These are phyloP conservation scores for Electrona antarctica DNA, from an alignment of 2,113 vertebrate species.

Conservation along the genomic window DNA sequence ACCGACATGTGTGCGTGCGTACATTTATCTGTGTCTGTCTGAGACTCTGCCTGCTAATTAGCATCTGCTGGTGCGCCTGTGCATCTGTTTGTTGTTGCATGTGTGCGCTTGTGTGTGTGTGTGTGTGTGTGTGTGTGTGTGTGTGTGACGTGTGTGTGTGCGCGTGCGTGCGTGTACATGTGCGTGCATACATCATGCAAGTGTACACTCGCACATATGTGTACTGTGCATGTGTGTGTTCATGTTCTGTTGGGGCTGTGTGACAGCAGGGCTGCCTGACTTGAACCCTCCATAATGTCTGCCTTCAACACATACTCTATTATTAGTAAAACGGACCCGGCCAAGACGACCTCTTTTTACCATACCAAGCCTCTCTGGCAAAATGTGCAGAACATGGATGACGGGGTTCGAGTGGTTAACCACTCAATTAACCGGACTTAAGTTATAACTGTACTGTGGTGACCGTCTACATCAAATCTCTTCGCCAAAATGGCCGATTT, in stretches of 20 bases:
- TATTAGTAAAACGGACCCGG: too few relatives aligned
- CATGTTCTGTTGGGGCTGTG: background rate
- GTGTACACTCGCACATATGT: background rate
- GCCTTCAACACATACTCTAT: constrained; percentile 11
- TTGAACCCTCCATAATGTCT: background rate
- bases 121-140: background rate
- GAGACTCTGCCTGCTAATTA: background rate
- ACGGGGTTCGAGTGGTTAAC: too few relatives aligned
- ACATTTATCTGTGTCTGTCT: background rate
- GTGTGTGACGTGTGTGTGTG: background rate
- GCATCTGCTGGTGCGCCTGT: too few relatives aligned
- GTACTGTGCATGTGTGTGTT: background rate
- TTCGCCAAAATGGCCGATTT: too few relatives aligned
- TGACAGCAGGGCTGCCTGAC: constrained; percentile 13
- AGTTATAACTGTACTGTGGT: too few relatives aligned
- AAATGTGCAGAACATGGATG: too few relatives aligned
- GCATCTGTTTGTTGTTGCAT: too few relatives aligned
- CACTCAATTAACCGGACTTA: too few relatives aligned
- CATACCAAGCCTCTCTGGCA: too few relatives aligned
- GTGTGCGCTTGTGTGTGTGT: too few relatives aligned
- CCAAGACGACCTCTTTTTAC: too few relatives aligned
- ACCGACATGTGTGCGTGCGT: background rate
- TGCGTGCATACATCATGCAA: background rate
- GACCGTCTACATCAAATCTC: too few relatives aligned
- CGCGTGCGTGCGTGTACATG: background rate